Percentiles rank a stretch among this genome's conserved stretches.
These are phyloP conservation scores for Argyrosomus japonicus DNA, from an alignment of 2,113 vertebrate species.

Conservation along the genomic window DNA sequence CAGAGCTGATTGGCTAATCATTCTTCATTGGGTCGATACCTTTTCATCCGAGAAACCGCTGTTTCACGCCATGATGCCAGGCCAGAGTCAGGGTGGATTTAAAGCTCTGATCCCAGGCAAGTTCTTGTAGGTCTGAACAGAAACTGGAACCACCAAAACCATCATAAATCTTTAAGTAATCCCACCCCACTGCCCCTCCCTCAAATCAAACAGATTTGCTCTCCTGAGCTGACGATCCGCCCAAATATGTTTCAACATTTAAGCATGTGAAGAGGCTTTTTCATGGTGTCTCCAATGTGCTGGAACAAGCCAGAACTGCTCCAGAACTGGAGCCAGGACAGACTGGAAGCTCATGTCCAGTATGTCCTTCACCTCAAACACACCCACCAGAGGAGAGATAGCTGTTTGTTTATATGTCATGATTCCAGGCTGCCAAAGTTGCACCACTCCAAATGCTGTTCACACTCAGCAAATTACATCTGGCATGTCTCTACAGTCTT, in stretches of 20 bases:
- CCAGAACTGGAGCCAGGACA: neutral
- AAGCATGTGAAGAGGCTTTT: neutral
- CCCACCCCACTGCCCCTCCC: neutral
- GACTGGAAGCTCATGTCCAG: neutral
- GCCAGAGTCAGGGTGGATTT: no score
- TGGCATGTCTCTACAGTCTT: neutral
- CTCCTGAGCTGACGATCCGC: neutral
- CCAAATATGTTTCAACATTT: neutral
- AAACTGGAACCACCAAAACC: neutral
- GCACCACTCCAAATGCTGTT: constrained; percentile 3
- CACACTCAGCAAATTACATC: constrained; percentile 8
- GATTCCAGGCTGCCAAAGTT: neutral
- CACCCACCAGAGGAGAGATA: neutral
- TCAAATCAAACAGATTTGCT: neutral
- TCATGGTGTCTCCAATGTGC: neutral
- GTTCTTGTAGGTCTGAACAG: neutral
- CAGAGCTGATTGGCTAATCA: no score
- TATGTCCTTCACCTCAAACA: constrained; percentile 2
- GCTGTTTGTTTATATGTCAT: neutral
- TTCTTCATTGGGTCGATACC: no score
- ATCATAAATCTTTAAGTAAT: neutral
- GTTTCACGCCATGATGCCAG: no score
- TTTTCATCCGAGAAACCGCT: no score
- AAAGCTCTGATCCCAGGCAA: no score
- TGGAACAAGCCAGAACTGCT: neutral